Conservation (phyloP, 1,140 invertebrate species). For the Ephestia elutella region DNA sequence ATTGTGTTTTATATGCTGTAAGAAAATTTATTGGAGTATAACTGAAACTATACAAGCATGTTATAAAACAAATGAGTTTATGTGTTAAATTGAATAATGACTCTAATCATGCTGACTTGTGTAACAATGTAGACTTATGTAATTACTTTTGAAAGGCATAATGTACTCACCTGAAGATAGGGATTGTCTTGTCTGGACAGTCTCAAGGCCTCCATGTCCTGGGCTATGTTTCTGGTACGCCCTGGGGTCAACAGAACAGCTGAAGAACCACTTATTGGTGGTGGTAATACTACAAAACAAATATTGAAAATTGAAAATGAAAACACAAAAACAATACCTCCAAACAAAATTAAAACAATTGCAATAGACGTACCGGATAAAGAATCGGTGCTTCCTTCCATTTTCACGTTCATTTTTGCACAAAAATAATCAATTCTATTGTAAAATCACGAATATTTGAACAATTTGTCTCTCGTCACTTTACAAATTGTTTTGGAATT, state of each 20-base stretch:
- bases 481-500: background rate
- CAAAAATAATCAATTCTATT: background rate
- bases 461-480: background rate
- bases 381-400: conserved; percentile 62
- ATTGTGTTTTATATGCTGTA: too few species aligned
- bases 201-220: conserved; percentile 87
- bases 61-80: conserved; percentile 1
- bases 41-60: background rate
- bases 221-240: conserved; percentile 84
- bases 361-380: conserved; percentile 43
- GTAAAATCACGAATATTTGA: background rate
- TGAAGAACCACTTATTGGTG: conserved; percentile 64
- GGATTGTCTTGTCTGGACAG: conserved; percentile 88
- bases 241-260: conserved; percentile 82
- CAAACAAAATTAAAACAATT: background rate
- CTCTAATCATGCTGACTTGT: background rate
- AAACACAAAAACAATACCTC: conserved; percentile 7
- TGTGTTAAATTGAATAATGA: background rate
- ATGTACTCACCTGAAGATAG: conserved; percentile 79
- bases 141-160: background rate
- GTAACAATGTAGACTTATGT: background rate
- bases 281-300: conserved; percentile 33
- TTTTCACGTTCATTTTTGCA: conserved; percentile 26
- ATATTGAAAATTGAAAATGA: conserved; percentile 10
- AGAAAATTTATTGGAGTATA: background rate